These are phyloP conservation scores for Paraplagusia blochii DNA, from an alignment of 2,113 vertebrate genomes.

Conservation along the genomic window DNA sequence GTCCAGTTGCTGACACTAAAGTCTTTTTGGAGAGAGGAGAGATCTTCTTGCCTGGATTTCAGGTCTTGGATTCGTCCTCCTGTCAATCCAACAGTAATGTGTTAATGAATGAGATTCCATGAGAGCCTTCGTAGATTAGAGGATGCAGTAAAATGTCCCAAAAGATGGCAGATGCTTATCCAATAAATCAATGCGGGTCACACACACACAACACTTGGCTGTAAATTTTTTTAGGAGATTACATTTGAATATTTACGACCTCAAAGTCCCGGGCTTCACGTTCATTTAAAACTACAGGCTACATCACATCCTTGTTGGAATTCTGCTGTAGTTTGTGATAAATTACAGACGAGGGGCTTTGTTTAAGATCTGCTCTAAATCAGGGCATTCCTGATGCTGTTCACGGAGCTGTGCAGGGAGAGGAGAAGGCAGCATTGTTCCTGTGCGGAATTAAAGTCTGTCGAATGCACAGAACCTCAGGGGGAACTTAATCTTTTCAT, in stretches of 20 bases:
- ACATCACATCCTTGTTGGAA: conserved; percentile 8
- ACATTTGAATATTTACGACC: conserved; percentile 19
- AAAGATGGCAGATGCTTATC: not conserved
- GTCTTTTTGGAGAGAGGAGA: too few species aligned
- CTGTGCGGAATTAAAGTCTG: conserved; percentile 41
- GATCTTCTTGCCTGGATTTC: too few species aligned
- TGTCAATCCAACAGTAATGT: too few species aligned
- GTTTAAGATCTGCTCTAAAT: conserved; percentile 34
- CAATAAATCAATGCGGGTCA: conserved; percentile 28
- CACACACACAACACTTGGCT: not conserved
- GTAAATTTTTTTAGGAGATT: conserved; percentile 17
- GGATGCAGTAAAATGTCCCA: conserved; percentile 13
- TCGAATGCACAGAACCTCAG: conserved; percentile 39
- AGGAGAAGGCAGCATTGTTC: not conserved
- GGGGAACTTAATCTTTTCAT: conserved; percentile 35
- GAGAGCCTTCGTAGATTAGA: conserved; percentile 25
- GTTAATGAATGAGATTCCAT: not conserved
- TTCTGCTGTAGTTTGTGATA: conserved; percentile 22
- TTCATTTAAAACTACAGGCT: conserved; percentile 5
- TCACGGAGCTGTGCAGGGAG: conserved; percentile 4
- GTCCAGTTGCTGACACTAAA: too few species aligned
- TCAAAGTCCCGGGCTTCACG: not conserved
- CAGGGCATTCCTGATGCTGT: conserved; percentile 29
- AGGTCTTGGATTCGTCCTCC: too few species aligned
- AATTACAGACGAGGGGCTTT: conserved; percentile 25